Conservation (phyloP, 1,140 invertebrate species). For the Galleria mellonella region DNA sequence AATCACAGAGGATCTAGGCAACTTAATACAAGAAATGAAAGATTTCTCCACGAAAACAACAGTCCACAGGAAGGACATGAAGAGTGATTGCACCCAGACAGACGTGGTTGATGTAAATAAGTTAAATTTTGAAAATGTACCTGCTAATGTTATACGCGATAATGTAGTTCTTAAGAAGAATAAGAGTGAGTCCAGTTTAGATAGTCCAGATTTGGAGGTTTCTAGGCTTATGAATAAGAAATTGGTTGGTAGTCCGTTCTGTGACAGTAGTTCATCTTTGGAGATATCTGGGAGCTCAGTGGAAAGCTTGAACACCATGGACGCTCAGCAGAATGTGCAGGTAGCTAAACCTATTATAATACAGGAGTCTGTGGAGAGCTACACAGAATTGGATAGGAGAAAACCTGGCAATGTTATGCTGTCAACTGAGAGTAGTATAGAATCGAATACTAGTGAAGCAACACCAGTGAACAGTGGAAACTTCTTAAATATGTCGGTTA, state of each 20-base stretch:
- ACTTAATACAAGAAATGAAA: constrained; percentile 51
- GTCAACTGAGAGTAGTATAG: constrained; percentile 56
- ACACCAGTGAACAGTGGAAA: constrained; percentile 50
- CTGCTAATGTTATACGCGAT: constrained; percentile 41
- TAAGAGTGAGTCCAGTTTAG: constrained; percentile 68
- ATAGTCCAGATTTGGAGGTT: constrained; percentile 70
- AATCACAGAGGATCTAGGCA: constrained; percentile 43
- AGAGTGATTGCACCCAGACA: constrained; percentile 29
- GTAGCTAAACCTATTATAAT: constrained; percentile 23
- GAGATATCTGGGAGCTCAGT: constrained; percentile 69
- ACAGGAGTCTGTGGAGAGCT: constrained; percentile 22
- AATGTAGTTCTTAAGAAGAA: constrained; percentile 69
- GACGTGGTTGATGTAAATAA: constrained; percentile 21
- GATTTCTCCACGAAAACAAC: constrained; percentile 32
- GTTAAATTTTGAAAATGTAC: constrained; percentile 38
- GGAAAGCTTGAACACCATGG: constrained; percentile 53
- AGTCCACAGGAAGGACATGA: constrained; percentile 8
- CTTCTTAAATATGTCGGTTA: constrained; percentile 59
- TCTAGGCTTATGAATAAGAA: constrained; percentile 62
- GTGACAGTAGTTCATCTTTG: constrained; percentile 66
- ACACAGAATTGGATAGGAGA: constrained; percentile 36
- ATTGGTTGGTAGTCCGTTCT: constrained; percentile 42
- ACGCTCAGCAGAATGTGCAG: constrained; percentile 13
- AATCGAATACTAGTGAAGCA: constrained; percentile 50
- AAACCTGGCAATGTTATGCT: constrained; percentile 20